Percentiles rank a stretch among this genome's conserved stretches.
phyloP scores from a whole-genome alignment of 2,797 vertebrate species.

The Falco naumanni region DNA sequence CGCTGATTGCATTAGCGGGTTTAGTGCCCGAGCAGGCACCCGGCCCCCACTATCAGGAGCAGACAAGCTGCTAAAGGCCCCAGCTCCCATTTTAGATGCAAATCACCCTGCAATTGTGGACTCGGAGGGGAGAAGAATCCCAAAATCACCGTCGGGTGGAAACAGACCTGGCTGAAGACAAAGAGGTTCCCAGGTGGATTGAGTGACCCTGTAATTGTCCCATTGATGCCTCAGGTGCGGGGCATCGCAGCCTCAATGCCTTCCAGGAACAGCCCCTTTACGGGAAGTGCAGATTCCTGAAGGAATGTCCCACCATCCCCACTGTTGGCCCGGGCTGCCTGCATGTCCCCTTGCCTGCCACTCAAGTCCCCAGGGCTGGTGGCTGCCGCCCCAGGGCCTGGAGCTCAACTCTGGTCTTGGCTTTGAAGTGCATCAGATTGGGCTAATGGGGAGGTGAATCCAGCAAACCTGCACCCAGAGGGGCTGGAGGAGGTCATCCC shows the following conservation, averaged over 20 bases:
- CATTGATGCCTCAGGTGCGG: conserved; percentile 16
- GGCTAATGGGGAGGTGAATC: neutral
- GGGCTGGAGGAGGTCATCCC: neutral
- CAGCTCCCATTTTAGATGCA: conserved; percentile 52
- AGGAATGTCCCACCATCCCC: conserved; percentile 9
- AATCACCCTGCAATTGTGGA: conserved; percentile 60
- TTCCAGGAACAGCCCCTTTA: conserved; percentile 42
- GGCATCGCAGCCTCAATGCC: neutral
- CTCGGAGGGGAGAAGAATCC: conserved; percentile 15
- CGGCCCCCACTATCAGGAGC: conserved; percentile 25
- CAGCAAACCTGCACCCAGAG: neutral
- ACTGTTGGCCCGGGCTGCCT: neutral
- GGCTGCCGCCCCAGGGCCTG: neutral
- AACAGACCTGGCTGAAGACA: conserved; percentile 21
- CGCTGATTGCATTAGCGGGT: conserved; percentile 57
- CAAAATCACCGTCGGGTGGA: neutral
- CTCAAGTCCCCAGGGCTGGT: conserved; percentile 22
- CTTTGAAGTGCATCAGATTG: conserved; percentile 70
- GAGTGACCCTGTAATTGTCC: conserved; percentile 12
- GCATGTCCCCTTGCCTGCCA: neutral
- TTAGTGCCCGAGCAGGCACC: conserved; percentile 19
- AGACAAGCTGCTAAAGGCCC: conserved; percentile 38
- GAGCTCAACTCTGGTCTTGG: neutral
- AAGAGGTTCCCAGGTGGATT: conserved; percentile 7
- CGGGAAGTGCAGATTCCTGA: conserved; percentile 9